Percentiles rank a stretch among this genome's conserved stretches.
Evolutionary conservation across 2,113 vertebrate genomes (phyloP).

Genomic region (Pedetes capensis): DNA sequence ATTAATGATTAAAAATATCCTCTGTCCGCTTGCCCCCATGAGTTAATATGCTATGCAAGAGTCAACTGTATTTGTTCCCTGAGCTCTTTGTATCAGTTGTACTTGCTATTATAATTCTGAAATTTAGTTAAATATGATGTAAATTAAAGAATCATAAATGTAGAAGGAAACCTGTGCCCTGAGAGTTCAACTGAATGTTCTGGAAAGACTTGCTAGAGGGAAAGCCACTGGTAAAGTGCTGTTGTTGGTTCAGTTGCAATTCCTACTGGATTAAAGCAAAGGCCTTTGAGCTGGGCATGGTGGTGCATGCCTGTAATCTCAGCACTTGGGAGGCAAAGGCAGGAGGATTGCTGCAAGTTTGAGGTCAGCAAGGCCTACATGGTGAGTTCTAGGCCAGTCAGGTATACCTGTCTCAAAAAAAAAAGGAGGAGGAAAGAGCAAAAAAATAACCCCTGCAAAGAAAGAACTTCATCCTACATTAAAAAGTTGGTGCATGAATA

Average conservation of each 20-base stretch:
- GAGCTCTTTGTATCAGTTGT: background rate
- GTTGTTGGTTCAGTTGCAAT: background rate
- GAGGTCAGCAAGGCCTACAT: too few relatives aligned
- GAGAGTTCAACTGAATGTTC: background rate
- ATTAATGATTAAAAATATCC: constrained; percentile 3
- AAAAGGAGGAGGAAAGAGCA: too few relatives aligned
- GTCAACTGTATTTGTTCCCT: background rate
- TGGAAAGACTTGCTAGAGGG: background rate
- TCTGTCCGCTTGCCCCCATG: background rate
- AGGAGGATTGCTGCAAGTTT: too few relatives aligned
- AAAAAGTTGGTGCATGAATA: background rate
- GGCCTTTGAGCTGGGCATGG: too few relatives aligned
- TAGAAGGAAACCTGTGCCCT: background rate
- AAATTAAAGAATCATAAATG: background rate
- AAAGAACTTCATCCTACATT: background rate
- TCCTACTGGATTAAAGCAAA: background rate
- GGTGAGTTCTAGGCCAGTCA: too few relatives aligned
- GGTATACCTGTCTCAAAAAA: too few relatives aligned
- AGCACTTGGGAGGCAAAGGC: too few relatives aligned
- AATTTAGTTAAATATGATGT: constrained; percentile 17
- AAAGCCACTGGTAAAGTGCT: background rate
- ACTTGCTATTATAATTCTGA: background rate
- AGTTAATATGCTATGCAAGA: background rate
- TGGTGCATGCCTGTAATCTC: too few relatives aligned
- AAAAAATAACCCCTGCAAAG: too few relatives aligned